A percentile compares a stretch with the other conserved stretches of the same genome.
These are phyloP conservation scores for Drosophila fulvimacula DNA, from an alignment of 2,888 invertebrate genomes.

Conservation along the genomic window DNA sequence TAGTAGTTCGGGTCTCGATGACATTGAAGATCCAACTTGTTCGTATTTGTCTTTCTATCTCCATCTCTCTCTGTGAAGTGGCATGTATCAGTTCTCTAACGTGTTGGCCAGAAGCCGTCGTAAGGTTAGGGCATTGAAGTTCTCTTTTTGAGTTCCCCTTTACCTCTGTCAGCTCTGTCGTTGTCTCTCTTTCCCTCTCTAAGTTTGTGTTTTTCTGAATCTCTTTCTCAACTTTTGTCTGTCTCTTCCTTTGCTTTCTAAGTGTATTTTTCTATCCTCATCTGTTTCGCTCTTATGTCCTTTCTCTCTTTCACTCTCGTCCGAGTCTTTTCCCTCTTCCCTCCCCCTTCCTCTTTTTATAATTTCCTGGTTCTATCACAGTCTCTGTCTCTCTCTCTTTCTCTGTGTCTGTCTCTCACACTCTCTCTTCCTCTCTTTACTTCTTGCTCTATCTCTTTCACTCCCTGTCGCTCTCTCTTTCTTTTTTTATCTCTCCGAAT, in stretches of 20 bases:
- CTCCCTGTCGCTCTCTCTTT: neutral
- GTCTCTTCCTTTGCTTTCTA: neutral
- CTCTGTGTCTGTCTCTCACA: neutral
- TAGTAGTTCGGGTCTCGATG: slow-evolving; percentile 21
- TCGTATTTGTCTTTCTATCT: neutral
- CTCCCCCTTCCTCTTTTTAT: neutral
- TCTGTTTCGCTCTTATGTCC: neutral
- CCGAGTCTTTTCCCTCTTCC: neutral
- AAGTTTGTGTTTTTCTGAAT: neutral
- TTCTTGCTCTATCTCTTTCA: neutral
- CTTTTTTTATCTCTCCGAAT: neutral
- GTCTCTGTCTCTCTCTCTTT: neutral
- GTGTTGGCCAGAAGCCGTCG: neutral
- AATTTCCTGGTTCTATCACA: too few relatives aligned
- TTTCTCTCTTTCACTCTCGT: neutral
- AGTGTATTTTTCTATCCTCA: neutral
- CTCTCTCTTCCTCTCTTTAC: neutral
- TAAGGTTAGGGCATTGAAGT: neutral
- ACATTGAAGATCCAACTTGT: slow-evolving; percentile 20
- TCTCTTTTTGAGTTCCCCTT: neutral
- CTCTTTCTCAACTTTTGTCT: neutral
- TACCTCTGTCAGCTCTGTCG: neutral
- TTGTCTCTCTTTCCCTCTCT: neutral
- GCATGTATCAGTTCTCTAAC: slow-evolving; percentile 8
- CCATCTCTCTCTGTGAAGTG: slow-evolving; percentile 13